A percentile compares a stretch with the other conserved stretches of the same genome.
phyloP scores from a whole-genome alignment of 2,113 vertebrate genomes.

The Mustela nigripes region DNA sequence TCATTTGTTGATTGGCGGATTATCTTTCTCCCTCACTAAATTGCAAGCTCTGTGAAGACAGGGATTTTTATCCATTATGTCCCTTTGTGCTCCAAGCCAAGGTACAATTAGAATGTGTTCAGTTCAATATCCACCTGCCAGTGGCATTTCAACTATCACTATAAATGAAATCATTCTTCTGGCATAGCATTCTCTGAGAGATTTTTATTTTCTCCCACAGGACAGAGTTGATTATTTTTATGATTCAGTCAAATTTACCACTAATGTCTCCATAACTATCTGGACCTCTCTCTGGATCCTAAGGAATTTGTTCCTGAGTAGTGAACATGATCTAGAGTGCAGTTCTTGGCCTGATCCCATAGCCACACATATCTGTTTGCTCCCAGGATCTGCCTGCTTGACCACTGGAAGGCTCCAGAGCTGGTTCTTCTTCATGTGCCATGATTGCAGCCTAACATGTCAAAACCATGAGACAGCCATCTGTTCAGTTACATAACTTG shows the following conservation, averaged over 20 bases:
- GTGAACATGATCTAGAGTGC: neutral
- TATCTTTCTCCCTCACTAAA: constrained; percentile 1
- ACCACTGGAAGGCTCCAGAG: constrained; percentile 14
- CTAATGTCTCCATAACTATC: constrained; percentile 15
- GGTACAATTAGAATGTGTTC: neutral
- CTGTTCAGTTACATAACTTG: constrained; percentile 88
- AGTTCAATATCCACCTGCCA: neutral
- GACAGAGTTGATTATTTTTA: constrained; percentile 11
- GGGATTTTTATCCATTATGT: neutral
- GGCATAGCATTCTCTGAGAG: neutral
- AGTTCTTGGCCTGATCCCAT: neutral
- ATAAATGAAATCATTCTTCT: neutral
- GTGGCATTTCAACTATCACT: neutral
- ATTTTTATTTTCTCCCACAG: neutral
- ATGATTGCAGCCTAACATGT: constrained; percentile 81
- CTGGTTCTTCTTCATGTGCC: constrained; percentile 29
- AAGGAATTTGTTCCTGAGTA: constrained; percentile 52
- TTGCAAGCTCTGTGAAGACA: neutral
- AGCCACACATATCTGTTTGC: neutral
- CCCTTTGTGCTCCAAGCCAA: neutral
- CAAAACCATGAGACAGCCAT: constrained; percentile 82
- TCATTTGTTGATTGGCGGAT: neutral
- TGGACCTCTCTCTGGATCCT: constrained; percentile 4
- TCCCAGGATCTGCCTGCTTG: neutral
- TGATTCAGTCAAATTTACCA: constrained; percentile 11